Percentiles rank a stretch among this genome's conserved stretches.
Evolutionary conservation across 2,888 invertebrate genomes (phyloP).

Genomic region (Stenoptilia bipunctidactyla): DNA sequence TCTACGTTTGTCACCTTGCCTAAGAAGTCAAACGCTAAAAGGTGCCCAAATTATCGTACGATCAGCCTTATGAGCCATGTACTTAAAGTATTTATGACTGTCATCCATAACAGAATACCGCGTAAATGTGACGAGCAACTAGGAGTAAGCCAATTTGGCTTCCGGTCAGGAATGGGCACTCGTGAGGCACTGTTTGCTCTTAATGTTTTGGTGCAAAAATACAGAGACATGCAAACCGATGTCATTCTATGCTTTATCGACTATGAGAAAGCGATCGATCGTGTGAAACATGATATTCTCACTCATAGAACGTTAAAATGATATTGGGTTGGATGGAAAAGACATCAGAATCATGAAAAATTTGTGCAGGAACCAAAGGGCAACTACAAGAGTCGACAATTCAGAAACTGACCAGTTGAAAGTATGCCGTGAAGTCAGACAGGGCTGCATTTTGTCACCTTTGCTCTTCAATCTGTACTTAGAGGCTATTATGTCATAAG

Average conservation of each 20-base stretch:
- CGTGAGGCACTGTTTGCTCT: constrained; percentile 13
- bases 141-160: constrained; percentile 12
- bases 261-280: constrained; percentile 11
- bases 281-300: constrained; percentile 2
- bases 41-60: too few relatives aligned
- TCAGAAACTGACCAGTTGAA: not conserved
- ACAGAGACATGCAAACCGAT: constrained; percentile 12
- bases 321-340: constrained; percentile 9
- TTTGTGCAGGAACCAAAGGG: not conserved
- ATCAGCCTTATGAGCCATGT: too few relatives aligned
- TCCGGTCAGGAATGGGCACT: constrained; percentile 9
- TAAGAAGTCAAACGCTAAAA: too few relatives aligned
- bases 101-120: constrained; percentile 12
- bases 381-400: not conserved
- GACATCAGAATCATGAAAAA: constrained; percentile 5
- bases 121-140: constrained; percentile 10
- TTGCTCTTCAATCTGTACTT: not conserved
- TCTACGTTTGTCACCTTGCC: too few relatives aligned
- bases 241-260: constrained; percentile 13
- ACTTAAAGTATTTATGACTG: too few relatives aligned
- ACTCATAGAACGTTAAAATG: constrained; percentile 3
- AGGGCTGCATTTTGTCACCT: constrained; percentile 1
- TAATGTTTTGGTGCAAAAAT: constrained; percentile 12
- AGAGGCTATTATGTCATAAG: not conserved
- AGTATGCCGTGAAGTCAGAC: not conserved